Evolutionary conservation across 2,888 invertebrate species (phyloP), one percentile per base, ranked within the genome.

Genomic region (Homarus gammarus): DNA sequence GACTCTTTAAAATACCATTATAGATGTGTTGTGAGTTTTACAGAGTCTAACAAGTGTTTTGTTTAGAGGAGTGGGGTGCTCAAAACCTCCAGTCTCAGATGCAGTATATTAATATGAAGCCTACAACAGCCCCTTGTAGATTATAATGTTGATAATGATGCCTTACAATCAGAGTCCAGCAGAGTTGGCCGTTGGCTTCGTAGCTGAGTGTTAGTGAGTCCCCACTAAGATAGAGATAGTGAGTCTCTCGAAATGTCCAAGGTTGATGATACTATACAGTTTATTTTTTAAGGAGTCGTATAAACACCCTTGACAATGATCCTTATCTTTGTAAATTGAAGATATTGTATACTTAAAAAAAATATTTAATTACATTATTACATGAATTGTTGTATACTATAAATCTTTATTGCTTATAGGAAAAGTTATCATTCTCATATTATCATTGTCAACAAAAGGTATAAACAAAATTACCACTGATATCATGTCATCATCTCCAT

Each of bases 281-380:
- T 89, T 89, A 89, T 89, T 89, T 89, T 89, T 89, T 89, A 89
- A 85, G 84, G 84, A 89, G 68, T 89, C 84, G 70, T 89, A 73
- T 84, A 84, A 84, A 79, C 79, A 81, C 72, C 85, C 85, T 84
- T 88, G 84, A 89, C 84, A 70, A 84, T 84, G 77, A 75, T 85
- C 85, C 84, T 89, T 89, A 81, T 89, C 89, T 89, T 89, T 89
- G 79, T 85, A 89, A 89, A 85, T 79, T 79, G 73, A 89, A 85
- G 81, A 89, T 89, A 89, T 89, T 85, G 89, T 89, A 89, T 89
- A 89, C 89, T 85, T 89, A 89, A 89, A 89, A n/a, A n/a, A 86
- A 85, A 79, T 89, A 89, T 89, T 89, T 89, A 84, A 89, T 85
- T 87, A 87, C 68, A 82, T 87, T 85, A 89, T 85, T 88, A 84